Evolutionary conservation across 2,797 vertebrate species (phyloP).

Genomic region (Ciconia nigra): DNA sequence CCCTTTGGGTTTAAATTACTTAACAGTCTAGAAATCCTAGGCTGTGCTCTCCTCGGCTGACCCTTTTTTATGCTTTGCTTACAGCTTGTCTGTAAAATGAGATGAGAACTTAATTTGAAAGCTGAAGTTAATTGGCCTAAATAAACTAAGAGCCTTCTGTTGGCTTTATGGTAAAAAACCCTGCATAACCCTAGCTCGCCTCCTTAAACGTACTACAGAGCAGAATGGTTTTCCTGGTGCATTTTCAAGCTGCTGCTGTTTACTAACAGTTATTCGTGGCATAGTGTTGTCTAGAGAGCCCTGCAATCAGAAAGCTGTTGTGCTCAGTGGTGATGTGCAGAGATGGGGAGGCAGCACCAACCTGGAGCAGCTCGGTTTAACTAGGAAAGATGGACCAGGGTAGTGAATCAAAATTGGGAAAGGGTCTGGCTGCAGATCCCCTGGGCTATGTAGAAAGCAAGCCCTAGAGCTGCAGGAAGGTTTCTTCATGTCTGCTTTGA

Average conservation of each 20-base stretch:
- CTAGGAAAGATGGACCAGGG: neutral
- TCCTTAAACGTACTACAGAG: neutral
- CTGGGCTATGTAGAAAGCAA: neutral
- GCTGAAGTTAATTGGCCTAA: constrained; percentile 64
- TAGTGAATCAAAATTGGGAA: accelerated
- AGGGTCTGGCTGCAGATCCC: neutral
- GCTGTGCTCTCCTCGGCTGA: constrained; percentile 40
- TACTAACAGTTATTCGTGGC: neutral
- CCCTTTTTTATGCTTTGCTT: constrained; percentile 55
- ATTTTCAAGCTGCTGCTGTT: neutral
- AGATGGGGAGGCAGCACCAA: neutral
- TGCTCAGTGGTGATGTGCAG: neutral
- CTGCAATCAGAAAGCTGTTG: neutral
- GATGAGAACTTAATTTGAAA: constrained; percentile 63
- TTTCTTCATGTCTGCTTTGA: neutral
- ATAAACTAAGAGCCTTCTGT: constrained; percentile 55
- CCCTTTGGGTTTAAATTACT: constrained; percentile 34
- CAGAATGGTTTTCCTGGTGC: neutral
- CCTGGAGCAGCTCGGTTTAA: neutral
- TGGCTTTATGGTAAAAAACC: neutral
- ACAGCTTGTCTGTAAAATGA: constrained; percentile 46
- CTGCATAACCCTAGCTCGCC: neutral
- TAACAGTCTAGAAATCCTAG: neutral
- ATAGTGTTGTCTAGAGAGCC: neutral
- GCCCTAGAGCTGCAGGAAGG: neutral